phyloP scores from a whole-genome alignment of 2,113 vertebrate species.

The Chaetodon auriga region DNA sequence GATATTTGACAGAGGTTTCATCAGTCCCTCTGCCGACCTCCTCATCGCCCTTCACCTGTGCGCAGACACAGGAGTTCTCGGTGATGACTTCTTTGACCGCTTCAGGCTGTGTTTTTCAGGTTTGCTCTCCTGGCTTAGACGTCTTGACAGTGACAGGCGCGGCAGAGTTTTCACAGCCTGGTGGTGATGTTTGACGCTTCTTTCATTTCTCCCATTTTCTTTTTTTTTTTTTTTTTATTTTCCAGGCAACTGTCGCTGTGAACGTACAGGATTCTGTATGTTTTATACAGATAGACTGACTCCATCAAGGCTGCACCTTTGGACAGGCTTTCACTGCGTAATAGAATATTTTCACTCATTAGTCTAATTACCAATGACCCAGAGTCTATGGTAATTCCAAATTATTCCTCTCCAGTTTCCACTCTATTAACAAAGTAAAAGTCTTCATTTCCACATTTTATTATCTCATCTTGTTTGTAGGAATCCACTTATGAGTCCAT shows the following conservation, averaged over 20 bases:
- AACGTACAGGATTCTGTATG: not conserved
- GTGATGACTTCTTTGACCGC: conserved; percentile 1
- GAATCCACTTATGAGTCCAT: not conserved
- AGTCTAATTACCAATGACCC: conserved; percentile 36
- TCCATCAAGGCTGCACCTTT: conserved; percentile 1
- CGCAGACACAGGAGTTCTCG: not conserved
- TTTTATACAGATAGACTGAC: not conserved
- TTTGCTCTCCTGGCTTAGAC: conserved; percentile 7
- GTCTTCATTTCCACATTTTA: conserved; percentile 2
- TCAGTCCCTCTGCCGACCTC: conserved; percentile 49
- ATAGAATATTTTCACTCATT: conserved; percentile 5
- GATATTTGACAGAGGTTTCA: conserved; percentile 18
- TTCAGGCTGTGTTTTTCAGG: conserved; percentile 6
- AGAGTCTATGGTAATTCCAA: not conserved
- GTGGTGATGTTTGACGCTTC: not conserved
- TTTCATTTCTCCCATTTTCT: not conserved
- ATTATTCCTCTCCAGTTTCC: conserved; percentile 9
- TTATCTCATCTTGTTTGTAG: conserved; percentile 20
- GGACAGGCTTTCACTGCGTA: conserved; percentile 1
- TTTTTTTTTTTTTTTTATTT: not conserved
- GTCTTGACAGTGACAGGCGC: conserved; percentile 5
- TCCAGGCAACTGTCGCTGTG: conserved; percentile 1
- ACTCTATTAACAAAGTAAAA: conserved; percentile 21
- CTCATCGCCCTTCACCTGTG: conserved; percentile 5
- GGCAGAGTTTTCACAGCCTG: conserved; percentile 18